Conservation (phyloP, 1,140 invertebrate genomes). For the Rhagoletis pomonella region DNA sequence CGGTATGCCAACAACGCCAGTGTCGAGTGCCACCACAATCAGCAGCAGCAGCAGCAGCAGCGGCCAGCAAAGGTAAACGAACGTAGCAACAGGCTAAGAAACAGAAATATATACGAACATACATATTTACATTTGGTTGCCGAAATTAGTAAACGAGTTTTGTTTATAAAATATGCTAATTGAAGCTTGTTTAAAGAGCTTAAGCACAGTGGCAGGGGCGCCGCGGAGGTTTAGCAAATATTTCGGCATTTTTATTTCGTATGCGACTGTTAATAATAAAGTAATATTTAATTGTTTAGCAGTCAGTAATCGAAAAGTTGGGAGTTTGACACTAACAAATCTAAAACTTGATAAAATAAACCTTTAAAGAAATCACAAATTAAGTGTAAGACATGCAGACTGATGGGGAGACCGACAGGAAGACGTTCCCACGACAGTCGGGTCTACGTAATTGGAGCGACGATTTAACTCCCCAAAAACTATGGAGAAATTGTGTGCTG, state of each 20-base stretch:
- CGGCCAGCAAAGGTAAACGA: slow-evolving; percentile 51
- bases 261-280: no score
- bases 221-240: not conserved
- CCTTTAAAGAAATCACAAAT: no score
- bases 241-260: not conserved
- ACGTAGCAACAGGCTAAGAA: slow-evolving; percentile 23
- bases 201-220: not conserved
- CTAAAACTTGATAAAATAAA: no score
- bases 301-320: no score
- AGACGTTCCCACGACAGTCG: no score
- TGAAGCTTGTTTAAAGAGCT: not conserved
- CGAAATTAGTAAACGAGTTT: slow-evolving; percentile 42
- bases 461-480: no score
- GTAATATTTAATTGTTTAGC: no score
- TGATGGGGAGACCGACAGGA: no score
- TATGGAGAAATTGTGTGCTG: no score
- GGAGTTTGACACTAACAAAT: no score
- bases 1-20: not conserved
- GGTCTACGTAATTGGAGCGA: no score
- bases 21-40: slow-evolving; percentile 37
- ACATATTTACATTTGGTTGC: not conserved
- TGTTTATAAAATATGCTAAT: slow-evolving; percentile 18
- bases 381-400: no score
- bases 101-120: not conserved
- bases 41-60: not conserved